These are phyloP conservation scores for Diabrotica virgifera DNA, from an alignment of 1,140 invertebrate species.

Conservation along the genomic window DNA sequence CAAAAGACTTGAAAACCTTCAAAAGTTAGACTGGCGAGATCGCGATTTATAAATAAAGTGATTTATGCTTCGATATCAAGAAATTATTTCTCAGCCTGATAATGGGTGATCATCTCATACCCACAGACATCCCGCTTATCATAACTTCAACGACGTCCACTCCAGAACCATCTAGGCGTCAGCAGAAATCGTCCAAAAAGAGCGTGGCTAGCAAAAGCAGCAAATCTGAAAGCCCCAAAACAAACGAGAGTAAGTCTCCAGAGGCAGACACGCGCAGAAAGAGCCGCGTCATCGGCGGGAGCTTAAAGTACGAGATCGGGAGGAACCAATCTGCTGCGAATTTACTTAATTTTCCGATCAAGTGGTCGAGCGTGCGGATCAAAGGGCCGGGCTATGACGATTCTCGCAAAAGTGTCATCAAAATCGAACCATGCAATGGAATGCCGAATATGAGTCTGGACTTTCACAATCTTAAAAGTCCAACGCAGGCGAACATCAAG, in stretches of 20 bases:
- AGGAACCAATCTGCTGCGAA: slow-evolving; percentile 41
- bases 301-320: slow-evolving; percentile 44
- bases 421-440: slow-evolving; percentile 60
- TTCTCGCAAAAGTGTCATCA: slow-evolving; percentile 57
- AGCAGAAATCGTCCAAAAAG: slow-evolving; percentile 21
- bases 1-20: too few species aligned
- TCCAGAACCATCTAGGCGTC: slow-evolving; percentile 27
- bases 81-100: background rate
- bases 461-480: slow-evolving; percentile 40
- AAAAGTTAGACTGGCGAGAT: too few species aligned
- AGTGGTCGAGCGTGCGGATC: slow-evolving; percentile 59
- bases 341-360: slow-evolving; percentile 44
- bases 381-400: slow-evolving; percentile 53
- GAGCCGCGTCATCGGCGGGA: slow-evolving; percentile 35
- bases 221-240: slow-evolving; percentile 15
- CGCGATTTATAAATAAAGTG: too few species aligned
- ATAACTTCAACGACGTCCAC: slow-evolving; percentile 38
- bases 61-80: too few species aligned
- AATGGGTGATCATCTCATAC: slow-evolving; percentile 34
- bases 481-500: slow-evolving; percentile 37
- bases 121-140: slow-evolving; percentile 43
- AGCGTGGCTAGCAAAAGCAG: slow-evolving; percentile 19
- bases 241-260: slow-evolving; percentile 22
- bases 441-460: slow-evolving; percentile 53
- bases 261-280: slow-evolving; percentile 20